phyloP scores from a whole-genome alignment of 2,797 vertebrate genomes.

The Lacerta bilineata region DNA sequence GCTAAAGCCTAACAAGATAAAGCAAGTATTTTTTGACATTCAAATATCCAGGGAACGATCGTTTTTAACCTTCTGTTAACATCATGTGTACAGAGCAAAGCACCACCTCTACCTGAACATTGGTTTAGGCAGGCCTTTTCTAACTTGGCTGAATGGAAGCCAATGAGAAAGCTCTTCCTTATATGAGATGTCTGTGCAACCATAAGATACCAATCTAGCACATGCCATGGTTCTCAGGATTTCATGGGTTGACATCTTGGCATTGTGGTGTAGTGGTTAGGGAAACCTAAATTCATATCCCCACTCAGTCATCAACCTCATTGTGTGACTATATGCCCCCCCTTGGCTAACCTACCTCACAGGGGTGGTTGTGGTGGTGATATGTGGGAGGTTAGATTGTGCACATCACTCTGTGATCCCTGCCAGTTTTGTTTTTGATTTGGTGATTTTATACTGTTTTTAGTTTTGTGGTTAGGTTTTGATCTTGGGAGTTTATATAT shows the following conservation, averaged over 20 bases:
- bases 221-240: not conserved
- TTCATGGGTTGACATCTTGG: not conserved
- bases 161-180: not conserved
- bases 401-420: not conserved
- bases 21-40: constrained; percentile 60
- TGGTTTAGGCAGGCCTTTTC: constrained; percentile 40
- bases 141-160: not conserved
- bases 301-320: not conserved
- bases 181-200: not conserved
- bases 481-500: no score
- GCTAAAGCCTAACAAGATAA: constrained; percentile 66
- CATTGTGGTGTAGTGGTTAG: not conserved
- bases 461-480: no score
- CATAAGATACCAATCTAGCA: not conserved
- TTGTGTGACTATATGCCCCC: not conserved
- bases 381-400: not conserved
- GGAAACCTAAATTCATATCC: not conserved
- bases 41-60: constrained; percentile 57
- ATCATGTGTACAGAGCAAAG: constrained; percentile 54
- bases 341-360: not conserved
- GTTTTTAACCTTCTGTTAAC: constrained; percentile 47
- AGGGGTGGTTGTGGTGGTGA: not conserved
- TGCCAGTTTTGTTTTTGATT: no score
- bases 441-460: no score
- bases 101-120: constrained; percentile 26